Percentiles rank a stretch among this genome's conserved stretches.
phyloP scores from a whole-genome alignment of 2,797 vertebrate species.

The Gymnodraco acuticeps region DNA sequence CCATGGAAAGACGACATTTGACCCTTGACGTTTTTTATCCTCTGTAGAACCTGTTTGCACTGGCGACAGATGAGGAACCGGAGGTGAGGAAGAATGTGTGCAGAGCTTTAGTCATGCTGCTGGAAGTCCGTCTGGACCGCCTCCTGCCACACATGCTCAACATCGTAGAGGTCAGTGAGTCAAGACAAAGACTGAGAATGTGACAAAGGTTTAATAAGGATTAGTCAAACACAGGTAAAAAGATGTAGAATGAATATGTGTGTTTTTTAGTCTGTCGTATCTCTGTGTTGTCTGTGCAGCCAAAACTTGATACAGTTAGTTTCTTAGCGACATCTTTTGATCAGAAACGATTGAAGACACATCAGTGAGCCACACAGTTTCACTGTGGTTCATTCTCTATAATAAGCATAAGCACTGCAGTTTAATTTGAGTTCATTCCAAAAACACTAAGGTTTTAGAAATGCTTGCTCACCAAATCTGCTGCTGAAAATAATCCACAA shows the following conservation, averaged over 20 bases:
- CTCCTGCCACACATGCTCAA: constrained; percentile 97
- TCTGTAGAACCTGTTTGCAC: constrained; percentile 90
- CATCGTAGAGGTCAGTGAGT: constrained; percentile 89
- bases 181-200: background rate
- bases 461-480: background rate
- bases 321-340: background rate
- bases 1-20: background rate
- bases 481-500: background rate
- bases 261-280: background rate
- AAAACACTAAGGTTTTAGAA: background rate
- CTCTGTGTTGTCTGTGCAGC: too few species aligned
- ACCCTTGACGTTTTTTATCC: background rate
- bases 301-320: background rate
- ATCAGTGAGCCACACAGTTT: background rate
- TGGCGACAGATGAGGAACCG: constrained; percentile 93
- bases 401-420: background rate
- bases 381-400: too few species aligned
- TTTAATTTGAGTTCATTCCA: background rate
- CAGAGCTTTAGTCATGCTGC: constrained; percentile 93
- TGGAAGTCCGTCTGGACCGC: constrained; percentile 94
- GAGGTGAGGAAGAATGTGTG: constrained; percentile 96
- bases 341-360: background rate
- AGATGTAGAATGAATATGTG: background rate
- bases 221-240: background rate
- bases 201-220: background rate